Evolutionary conservation across 2,113 vertebrate species (phyloP), one percentile per base, ranked within the genome.

Genomic region (Oophaga pumilio): DNA sequence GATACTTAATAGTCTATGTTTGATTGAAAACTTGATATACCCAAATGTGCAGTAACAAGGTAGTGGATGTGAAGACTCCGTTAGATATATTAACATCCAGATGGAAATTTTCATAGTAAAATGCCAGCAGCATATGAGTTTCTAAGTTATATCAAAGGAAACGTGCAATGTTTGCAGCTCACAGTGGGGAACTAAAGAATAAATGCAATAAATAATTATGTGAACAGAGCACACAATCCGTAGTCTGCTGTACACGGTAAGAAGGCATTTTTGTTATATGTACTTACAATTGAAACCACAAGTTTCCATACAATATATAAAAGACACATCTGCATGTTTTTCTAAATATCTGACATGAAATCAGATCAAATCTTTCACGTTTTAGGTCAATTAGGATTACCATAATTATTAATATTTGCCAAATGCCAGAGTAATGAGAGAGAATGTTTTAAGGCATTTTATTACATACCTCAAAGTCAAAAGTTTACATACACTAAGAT

Each of bases 191-290:
- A 76, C 52, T 12, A 76, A n/a, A 20, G 74, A 43, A 49, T 76
- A 76, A 76, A 52, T 76, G 74, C 20, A 76, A 12, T 76, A 9
- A 22, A 76, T 76, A 76, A 76, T 52, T 52, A n/a, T 76, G 49
- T n/a, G 52, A 50, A 52, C 74, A 28, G 49, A 76, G 5, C 59
- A n/a, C 26, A 20, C 24, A 33, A 74, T 2, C 71, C 9, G 2
- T 33, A 22, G 71, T 50, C 28, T 33, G 26, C 7, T 20, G 8
- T 22, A 52, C 1, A 20, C 8, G 6, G 33, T 22, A 49, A 50
- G n/a, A 52, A 73, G 26, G 28, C 15, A 73, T n/a, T 5, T n/a
- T 52, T 71, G 26, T 9, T 76, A 52, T 18, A 76, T 52, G 5
- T 52, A n/a, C 20, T n/a, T 76, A 50, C 10, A 76, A 5, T 43